Conservation (phyloP, 2,888 invertebrate genomes). For the Antitype chi region DNA sequence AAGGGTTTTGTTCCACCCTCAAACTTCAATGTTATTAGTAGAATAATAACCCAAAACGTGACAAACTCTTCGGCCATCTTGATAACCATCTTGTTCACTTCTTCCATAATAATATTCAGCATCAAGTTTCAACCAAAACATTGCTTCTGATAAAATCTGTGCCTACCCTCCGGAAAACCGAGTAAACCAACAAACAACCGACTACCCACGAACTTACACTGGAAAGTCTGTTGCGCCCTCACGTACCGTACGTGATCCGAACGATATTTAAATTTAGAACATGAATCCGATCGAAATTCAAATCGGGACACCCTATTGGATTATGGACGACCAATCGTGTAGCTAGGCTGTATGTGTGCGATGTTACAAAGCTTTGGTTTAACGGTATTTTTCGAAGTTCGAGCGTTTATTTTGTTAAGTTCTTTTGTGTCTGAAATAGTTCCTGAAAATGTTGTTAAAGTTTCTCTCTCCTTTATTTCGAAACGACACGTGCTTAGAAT, state of each 20-base stretch:
- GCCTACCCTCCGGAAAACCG: constrained; percentile 13
- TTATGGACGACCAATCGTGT: constrained; percentile 64
- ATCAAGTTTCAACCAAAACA: constrained; percentile 38
- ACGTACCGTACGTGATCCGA: constrained; percentile 67
- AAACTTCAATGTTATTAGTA: constrained; percentile 15
- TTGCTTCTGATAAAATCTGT: constrained; percentile 21
- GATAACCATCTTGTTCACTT: constrained; percentile 17
- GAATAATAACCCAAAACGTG: constrained; percentile 10
- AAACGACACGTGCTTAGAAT: not conserved
- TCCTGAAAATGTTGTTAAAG: not conserved
- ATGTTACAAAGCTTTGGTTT: constrained; percentile 56
- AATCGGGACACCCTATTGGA: constrained; percentile 64
- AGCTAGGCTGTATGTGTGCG: constrained; percentile 55
- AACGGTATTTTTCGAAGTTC: constrained; percentile 53
- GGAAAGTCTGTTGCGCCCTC: constrained; percentile 61
- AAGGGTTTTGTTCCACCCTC: constrained; percentile 6
- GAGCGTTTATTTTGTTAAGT: constrained; percentile 28
- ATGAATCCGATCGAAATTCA: constrained; percentile 69
- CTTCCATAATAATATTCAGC: constrained; percentile 7
- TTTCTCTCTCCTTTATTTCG: not conserved
- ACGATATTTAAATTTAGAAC: constrained; percentile 70
- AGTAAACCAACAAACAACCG: constrained; percentile 53
- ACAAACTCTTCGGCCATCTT: constrained; percentile 12
- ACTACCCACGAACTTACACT: constrained; percentile 58
- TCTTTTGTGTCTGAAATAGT: constrained; percentile 28